phyloP scores from a whole-genome alignment of 2,888 invertebrate genomes.

The Eurytoma californica region DNA sequence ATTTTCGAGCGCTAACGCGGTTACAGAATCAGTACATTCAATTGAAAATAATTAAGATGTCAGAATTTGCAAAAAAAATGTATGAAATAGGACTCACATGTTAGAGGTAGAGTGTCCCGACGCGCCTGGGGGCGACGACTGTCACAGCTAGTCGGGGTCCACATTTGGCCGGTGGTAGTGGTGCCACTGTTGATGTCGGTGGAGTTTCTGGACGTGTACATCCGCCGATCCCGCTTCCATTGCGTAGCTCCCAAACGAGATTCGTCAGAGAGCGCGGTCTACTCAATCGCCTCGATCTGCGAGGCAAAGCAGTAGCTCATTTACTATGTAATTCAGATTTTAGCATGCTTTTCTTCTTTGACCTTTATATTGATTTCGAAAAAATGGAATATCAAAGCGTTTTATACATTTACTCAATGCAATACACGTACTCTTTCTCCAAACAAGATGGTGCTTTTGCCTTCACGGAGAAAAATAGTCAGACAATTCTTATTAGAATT shows the following conservation, averaged over 20 bases:
- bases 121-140: constrained; percentile 74
- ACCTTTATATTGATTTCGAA: too few relatives aligned
- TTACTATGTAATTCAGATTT: neutral
- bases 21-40: too few relatives aligned
- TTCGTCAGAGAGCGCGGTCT: constrained; percentile 91
- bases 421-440: too few relatives aligned
- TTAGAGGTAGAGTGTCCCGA: constrained; percentile 76
- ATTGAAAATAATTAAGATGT: too few relatives aligned
- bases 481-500: too few relatives aligned
- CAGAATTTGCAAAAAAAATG: too few relatives aligned
- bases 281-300: constrained; percentile 83
- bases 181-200: constrained; percentile 70
- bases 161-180: constrained; percentile 75
- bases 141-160: constrained; percentile 76
- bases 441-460: too few relatives aligned
- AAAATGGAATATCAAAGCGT: too few relatives aligned
- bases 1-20: too few relatives aligned
- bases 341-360: too few relatives aligned
- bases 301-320: neutral
- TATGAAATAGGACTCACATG: constrained; percentile 66
- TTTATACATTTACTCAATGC: too few relatives aligned
- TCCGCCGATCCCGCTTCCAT: constrained; percentile 69
- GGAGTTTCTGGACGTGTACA: constrained; percentile 72
- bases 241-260: constrained; percentile 85
- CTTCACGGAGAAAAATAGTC: too few relatives aligned